Percentiles rank a stretch among this genome's conserved stretches.
phyloP scores from a whole-genome alignment of 2,797 vertebrate species.

The Lagorchestes hirsutus region DNA sequence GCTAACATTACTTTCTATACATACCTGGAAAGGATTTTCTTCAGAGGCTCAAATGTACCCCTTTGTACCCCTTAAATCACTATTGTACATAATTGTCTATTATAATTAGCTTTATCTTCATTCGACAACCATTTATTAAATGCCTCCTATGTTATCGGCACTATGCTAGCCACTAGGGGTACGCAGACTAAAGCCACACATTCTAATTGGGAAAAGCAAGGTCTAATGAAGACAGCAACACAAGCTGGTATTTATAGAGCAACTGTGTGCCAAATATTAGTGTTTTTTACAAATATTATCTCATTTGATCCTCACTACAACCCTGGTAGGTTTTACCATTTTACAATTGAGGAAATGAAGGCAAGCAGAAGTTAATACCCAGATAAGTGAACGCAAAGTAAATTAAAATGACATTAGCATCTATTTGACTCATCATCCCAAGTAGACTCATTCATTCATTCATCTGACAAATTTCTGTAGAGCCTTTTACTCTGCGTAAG shows the following conservation, averaged over 20 bases:
- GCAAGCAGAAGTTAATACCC: not conserved
- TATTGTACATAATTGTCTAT: not conserved
- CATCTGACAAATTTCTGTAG: slow-evolving; percentile 1
- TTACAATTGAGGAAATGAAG: not conserved
- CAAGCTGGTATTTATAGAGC: not conserved
- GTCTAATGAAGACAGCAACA: not conserved
- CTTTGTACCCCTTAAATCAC: not conserved
- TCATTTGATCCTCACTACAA: not conserved
- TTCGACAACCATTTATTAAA: not conserved
- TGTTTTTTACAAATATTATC: not conserved
- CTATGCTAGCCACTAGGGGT: not conserved
- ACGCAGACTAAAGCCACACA: not conserved
- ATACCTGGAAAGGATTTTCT: not conserved
- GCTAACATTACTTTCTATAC: not conserved
- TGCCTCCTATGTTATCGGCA: not conserved
- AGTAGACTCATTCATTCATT: not conserved
- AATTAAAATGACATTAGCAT: not conserved
- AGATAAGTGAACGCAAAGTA: not conserved
- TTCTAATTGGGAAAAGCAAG: not conserved
- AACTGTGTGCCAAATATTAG: not conserved
- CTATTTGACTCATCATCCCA: not conserved
- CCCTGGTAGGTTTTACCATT: not conserved
- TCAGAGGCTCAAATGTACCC: not conserved
- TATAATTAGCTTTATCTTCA: not conserved
- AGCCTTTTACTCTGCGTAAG: not conserved